These are phyloP conservation scores for Coleophora flavipennella DNA, from an alignment of 2,888 invertebrate species.

Conservation along the genomic window DNA sequence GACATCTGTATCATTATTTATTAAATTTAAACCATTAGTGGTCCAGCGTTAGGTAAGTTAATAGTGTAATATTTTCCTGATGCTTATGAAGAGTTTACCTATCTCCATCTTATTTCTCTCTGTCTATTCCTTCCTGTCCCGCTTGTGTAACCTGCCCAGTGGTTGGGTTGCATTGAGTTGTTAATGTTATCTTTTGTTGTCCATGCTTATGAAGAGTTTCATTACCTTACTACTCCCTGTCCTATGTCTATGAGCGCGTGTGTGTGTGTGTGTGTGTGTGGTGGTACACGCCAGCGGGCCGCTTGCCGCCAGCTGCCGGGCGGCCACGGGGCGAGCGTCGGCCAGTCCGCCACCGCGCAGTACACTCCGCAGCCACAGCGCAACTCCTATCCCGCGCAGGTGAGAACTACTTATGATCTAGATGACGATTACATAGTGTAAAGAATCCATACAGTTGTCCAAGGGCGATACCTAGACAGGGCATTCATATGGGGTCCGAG, in stretches of 20 bases:
- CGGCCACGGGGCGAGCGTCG: constrained; percentile 7
- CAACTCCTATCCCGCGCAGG: constrained; percentile 15
- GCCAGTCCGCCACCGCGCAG: constrained; percentile 9
- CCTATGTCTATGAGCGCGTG: neutral
- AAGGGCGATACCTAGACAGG: neutral
- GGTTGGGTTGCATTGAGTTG: too few relatives aligned
- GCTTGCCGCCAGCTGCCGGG: constrained; percentile 33
- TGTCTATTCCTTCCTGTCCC: too few relatives aligned
- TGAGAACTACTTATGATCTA: neutral
- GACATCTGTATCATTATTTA: too few relatives aligned
- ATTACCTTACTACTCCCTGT: too few relatives aligned
- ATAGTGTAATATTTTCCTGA: too few relatives aligned
- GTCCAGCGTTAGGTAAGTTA: too few relatives aligned
- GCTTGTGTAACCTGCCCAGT: too few relatives aligned
- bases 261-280: constrained; percentile 16
- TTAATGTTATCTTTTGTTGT: too few relatives aligned
- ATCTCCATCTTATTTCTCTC: too few relatives aligned
- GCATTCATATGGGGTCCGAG: neutral
- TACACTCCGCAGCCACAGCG: constrained; percentile 6
- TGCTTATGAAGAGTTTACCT: too few relatives aligned
- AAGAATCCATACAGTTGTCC: neutral
- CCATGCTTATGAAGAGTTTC: too few relatives aligned
- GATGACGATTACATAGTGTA: neutral
- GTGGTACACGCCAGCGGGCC: constrained; percentile 42
- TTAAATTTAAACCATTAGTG: too few relatives aligned